phyloP scores from a whole-genome alignment of 35 echinoderm and acorn worm species.

The Lytechinus pictus region DNA sequence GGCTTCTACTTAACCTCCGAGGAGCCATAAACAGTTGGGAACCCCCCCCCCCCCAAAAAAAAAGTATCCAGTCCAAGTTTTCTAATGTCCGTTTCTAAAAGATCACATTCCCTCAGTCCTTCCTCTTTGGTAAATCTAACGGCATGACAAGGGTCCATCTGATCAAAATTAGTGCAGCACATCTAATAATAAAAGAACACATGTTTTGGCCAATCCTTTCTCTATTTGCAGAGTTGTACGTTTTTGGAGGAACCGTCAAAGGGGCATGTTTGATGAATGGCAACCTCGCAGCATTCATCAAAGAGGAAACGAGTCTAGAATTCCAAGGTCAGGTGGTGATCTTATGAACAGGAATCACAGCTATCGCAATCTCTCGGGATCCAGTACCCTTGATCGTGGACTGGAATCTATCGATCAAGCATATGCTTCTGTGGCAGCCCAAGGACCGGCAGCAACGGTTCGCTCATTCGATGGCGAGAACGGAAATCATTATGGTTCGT shows the following conservation, averaged over 20 bases:
- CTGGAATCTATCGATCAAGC: background rate
- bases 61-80: no score
- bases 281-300: background rate
- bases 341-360: background rate
- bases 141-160: no score
- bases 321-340: background rate
- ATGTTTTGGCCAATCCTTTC: background rate
- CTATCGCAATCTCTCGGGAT: background rate
- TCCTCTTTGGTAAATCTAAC: no score
- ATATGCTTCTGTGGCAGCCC: background rate
- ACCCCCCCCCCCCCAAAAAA: no score
- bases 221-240: background rate
- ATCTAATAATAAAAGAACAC: no score
- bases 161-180: no score
- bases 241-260: background rate
- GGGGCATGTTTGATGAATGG: conserved; percentile 8
- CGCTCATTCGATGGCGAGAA: background rate
- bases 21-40: no score
- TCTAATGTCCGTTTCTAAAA: no score
- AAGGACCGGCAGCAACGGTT: background rate
- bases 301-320: background rate
- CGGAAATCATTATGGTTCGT: no score
- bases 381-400: background rate
- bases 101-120: no score
- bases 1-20: no score